A percentile compares a stretch with the other conserved stretches of the same genome.
phyloP scores from a whole-genome alignment of 92 coral and sea anemone genomes.

The Scolanthus callimorphus region DNA sequence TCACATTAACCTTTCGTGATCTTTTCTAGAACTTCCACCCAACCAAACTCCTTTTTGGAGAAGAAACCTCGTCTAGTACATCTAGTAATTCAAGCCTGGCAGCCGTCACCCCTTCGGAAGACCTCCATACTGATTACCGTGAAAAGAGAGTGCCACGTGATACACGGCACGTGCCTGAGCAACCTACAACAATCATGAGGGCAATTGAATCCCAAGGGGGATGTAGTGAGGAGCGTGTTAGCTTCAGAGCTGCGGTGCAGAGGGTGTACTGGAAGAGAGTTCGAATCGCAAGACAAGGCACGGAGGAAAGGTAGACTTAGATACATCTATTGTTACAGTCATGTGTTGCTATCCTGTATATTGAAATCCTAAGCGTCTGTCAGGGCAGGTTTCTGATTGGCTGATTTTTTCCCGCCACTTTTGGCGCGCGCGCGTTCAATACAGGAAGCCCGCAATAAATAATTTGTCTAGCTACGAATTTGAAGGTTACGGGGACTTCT shows the following conservation, averaged over 20 bases:
- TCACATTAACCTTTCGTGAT: not conserved
- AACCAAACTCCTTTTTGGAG: constrained; percentile 56
- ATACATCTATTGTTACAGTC: too few relatives aligned
- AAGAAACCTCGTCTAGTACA: not conserved
- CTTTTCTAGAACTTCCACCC: constrained; percentile 47
- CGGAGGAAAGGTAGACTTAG: too few relatives aligned
- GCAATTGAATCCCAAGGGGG: constrained; percentile 70
- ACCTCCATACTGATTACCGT: constrained; percentile 5
- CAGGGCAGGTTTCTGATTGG: too few relatives aligned
- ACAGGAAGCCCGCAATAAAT: too few relatives aligned
- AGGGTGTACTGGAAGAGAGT: constrained; percentile 64
- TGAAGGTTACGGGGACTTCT: too few relatives aligned
- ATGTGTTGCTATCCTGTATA: too few relatives aligned
- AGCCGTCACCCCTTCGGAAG: not conserved
- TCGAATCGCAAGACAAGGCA: constrained; percentile 16
- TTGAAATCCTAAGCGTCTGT: too few relatives aligned
- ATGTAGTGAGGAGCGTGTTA: constrained; percentile 61
- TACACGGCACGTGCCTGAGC: not conserved
- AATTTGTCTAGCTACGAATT: too few relatives aligned
- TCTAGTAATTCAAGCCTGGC: not conserved
- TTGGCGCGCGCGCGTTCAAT: too few relatives aligned
- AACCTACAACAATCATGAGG: constrained; percentile 18
- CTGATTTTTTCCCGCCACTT: too few relatives aligned
- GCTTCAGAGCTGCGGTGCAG: constrained; percentile 57
- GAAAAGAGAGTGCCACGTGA: not conserved